phyloP scores from a whole-genome alignment of 1,140 invertebrate species.

The Centruroides sculpturatus region DNA sequence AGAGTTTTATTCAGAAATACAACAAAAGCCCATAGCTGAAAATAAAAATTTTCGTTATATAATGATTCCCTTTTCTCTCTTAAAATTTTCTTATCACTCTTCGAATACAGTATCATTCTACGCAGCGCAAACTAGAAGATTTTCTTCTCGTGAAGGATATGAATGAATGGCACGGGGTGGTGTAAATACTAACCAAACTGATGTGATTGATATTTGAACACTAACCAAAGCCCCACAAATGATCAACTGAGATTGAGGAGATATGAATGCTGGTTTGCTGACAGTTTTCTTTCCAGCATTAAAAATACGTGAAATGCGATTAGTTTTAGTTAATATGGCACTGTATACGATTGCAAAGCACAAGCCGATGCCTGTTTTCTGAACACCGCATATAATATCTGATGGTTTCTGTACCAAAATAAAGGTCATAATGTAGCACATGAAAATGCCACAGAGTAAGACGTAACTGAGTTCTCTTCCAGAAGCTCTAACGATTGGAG shows the following conservation, averaged over 20 bases:
- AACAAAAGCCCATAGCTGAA: too few species aligned
- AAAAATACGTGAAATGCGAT: conserved; percentile 79
- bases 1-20: too few species aligned
- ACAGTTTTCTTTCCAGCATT: conserved; percentile 65
- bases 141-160: conserved; percentile 72
- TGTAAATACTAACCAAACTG: conserved; percentile 69
- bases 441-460: conserved; percentile 64
- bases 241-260: conserved; percentile 78
- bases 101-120: too few species aligned
- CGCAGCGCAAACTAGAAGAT: conserved; percentile 75
- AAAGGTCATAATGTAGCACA: conserved; percentile 79
- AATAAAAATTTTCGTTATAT: too few species aligned
- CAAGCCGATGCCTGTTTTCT: conserved; percentile 49
- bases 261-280: conserved; percentile 68
- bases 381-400: conserved; percentile 28
- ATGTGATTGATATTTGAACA: conserved; percentile 69
- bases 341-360: conserved; percentile 55
- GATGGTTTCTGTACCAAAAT: conserved; percentile 50
- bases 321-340: conserved; percentile 78
- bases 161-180: conserved; percentile 71
- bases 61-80: too few species aligned
- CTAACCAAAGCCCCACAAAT: conserved; percentile 67
- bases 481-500: conserved; percentile 75
- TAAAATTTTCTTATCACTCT: too few species aligned
- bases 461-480: conserved; percentile 78